These are phyloP conservation scores for Thalassarche chlororhynchos DNA, from an alignment of 2,113 vertebrate species.

Conservation along the genomic window DNA sequence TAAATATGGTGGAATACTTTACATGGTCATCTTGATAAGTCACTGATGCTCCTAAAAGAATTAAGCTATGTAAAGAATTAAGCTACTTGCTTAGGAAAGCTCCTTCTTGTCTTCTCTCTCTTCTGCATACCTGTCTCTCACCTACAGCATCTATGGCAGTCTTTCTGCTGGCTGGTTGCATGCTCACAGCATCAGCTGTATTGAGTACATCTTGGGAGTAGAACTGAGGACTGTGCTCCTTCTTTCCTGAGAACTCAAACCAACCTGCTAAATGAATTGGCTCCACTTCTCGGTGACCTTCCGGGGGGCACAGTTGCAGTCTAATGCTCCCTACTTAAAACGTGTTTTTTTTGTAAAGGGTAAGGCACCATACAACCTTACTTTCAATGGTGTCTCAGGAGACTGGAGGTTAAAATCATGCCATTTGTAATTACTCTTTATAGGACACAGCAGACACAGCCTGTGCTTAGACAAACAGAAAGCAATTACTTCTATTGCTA, in stretches of 20 bases:
- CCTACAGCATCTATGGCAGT: background rate
- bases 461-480: background rate
- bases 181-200: background rate
- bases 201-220: background rate
- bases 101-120: background rate
- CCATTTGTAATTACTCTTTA: background rate
- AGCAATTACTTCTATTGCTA: background rate
- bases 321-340: background rate
- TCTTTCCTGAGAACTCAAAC: background rate
- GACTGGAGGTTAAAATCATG: background rate
- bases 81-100: background rate
- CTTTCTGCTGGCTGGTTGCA: background rate
- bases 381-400: background rate
- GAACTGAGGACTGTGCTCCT: background rate
- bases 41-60: background rate
- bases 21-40: background rate
- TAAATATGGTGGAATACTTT: background rate
- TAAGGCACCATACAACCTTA: background rate
- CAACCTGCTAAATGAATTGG: background rate
- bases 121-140: background rate
- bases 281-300: background rate
- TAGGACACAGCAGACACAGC: background rate
- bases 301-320: background rate
- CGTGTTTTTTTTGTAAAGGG: fast-evolving
- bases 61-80: background rate